Percentiles rank a stretch among this genome's conserved stretches.
phyloP scores from a whole-genome alignment of 92 coral and sea anemone species.

The Bergia sp. region DNA sequence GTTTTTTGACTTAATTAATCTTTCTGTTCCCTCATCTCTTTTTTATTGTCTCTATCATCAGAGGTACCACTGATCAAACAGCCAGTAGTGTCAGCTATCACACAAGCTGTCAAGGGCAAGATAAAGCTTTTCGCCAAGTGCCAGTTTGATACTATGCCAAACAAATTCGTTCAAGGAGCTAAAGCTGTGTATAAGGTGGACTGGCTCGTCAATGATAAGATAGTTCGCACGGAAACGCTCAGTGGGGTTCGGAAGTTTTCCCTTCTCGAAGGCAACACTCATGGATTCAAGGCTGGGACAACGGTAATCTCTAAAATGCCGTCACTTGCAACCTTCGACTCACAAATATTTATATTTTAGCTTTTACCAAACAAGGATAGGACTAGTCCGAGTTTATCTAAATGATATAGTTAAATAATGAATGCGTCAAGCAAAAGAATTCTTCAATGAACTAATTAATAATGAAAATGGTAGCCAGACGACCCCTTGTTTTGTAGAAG shows the following conservation, averaged over 20 bases:
- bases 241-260: slow-evolving; percentile 19
- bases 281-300: slow-evolving; percentile 37
- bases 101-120: slow-evolving; percentile 8
- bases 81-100: slow-evolving; percentile 34
- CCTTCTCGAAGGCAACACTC: slow-evolving; percentile 28
- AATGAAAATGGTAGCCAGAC: too few relatives aligned
- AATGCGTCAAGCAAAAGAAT: too few relatives aligned
- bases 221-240: slow-evolving; percentile 31
- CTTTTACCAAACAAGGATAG: not conserved
- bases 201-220: slow-evolving; percentile 32
- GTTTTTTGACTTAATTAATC: not conserved
- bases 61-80: slow-evolving; percentile 38
- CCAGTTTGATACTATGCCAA: slow-evolving; percentile 25
- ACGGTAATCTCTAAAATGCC: not conserved
- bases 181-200: slow-evolving; percentile 22
- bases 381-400: not conserved
- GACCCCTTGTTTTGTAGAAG: too few relatives aligned
- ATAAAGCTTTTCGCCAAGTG: slow-evolving; percentile 40
- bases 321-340: too few relatives aligned
- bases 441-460: too few relatives aligned
- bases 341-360: not conserved
- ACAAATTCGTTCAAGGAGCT: not conserved
- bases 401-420: too few relatives aligned
- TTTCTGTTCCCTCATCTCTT: not conserved
- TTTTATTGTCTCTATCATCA: not conserved